Evolutionary conservation across 2,113 vertebrate species (phyloP), one percentile per base, ranked within the genome.

Genomic region (Callithrix jacchus): DNA sequence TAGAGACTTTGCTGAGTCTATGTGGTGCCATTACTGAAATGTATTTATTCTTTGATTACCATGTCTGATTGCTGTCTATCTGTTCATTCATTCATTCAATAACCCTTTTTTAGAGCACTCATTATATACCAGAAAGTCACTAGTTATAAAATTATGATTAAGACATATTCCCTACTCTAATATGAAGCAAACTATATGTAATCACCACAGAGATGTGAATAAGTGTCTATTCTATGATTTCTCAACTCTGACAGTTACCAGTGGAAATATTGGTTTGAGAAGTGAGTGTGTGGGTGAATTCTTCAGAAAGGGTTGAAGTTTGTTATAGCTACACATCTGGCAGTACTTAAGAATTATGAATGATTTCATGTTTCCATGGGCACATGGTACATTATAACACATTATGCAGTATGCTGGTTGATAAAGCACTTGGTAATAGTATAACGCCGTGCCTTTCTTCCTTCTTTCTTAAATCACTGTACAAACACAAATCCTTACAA

Each of bases 291-390:
- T 97, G 97, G 98, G 97, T 97, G 98, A 94, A 92, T 76, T 95
- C 86, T 93, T 87, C 81, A 91, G 85, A 92, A 95, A 74, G 92
- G 47, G 66, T 49, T 92, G 96, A 94, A 94, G 89, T 96, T 95
- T 96, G 95, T 97, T 94, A 96, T 83, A 97, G 94, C 96, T 97
- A 70, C 89, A 37, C 98, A 98, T 98, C 97, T 97, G 97, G 96
- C 95, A 98, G 82, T 95, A 97, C 92, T 98, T 97, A 97, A 87
- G 68, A 97, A 95, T 94, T 96, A 89, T 96, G 95, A 96, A 96
- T 98, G 98, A 98, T 94, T 98, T 97, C 95, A 97, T 95, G 96
- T 97, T 98, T 97, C 98, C 97, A 94, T 96, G 96, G 96, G 89
- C 82, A 88, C 97, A 96, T 27, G 70, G 90, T 95, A 84, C 90